Percentiles rank a stretch among this genome's conserved stretches.
Evolutionary conservation across 1,140 invertebrate species (phyloP).

Genomic region (Pristionchus pacificus): DNA sequence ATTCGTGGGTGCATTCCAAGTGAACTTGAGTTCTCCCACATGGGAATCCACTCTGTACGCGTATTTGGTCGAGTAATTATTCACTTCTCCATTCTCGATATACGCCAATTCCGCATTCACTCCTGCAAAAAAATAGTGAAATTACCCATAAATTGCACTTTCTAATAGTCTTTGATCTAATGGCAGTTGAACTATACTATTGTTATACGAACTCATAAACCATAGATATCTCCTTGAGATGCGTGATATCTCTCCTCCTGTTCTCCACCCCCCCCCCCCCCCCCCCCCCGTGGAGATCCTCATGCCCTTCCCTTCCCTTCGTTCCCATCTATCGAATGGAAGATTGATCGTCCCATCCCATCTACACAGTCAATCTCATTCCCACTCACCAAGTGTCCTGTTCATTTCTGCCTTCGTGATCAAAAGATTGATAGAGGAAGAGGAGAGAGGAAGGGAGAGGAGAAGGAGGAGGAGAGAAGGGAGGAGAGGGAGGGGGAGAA

Average conservation of each 20-base stretch:
- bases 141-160: too few relatives aligned
- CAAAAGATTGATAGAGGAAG: conserved; percentile 44
- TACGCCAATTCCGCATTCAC: conserved; percentile 49
- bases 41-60: conserved; percentile 52
- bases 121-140: conserved; percentile 35
- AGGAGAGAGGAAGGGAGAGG: conserved; percentile 3
- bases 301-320: too few relatives aligned
- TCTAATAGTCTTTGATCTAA: too few relatives aligned
- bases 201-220: too few relatives aligned
- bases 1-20: conserved; percentile 37
- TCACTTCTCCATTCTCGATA: conserved; percentile 46
- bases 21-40: conserved; percentile 48
- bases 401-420: conserved; percentile 53
- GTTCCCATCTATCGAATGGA: too few relatives aligned
- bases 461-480: conserved; percentile 9
- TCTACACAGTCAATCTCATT: too few relatives aligned
- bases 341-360: too few relatives aligned
- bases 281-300: too few relatives aligned
- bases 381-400: conserved; percentile 46
- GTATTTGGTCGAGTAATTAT: conserved; percentile 52
- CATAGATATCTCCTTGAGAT: too few relatives aligned
- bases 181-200: too few relatives aligned
- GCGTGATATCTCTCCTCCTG: too few relatives aligned
- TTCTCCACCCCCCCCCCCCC: too few relatives aligned
- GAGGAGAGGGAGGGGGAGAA: neutral